Percentiles rank a stretch among this genome's conserved stretches.
Conservation (phyloP, 2,888 invertebrate species). For the Eupeodes luniger region DNA sequence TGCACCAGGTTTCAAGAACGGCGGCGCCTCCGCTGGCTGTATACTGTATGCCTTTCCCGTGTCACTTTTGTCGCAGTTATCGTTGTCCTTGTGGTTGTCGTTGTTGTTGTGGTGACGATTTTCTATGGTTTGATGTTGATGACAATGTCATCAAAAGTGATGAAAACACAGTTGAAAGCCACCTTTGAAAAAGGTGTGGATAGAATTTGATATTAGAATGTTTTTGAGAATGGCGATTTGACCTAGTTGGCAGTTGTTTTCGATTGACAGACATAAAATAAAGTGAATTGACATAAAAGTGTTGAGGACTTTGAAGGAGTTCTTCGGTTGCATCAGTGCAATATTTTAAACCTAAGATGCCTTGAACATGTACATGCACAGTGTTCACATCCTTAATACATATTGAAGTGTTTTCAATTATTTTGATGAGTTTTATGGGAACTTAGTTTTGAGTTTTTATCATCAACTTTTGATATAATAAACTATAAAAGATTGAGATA, state of each 20-base stretch:
- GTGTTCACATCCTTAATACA: too few relatives aligned
- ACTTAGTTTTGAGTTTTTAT: background rate
- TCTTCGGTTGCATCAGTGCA: background rate
- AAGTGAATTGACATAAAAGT: slow-evolving; percentile 5
- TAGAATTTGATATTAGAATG: slow-evolving; percentile 15
- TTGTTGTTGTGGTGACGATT: slow-evolving; percentile 22
- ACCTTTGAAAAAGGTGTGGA: slow-evolving; percentile 33
- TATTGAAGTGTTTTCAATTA: background rate
- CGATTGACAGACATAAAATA: slow-evolving; percentile 25
- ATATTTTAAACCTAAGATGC: background rate
- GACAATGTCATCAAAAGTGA: slow-evolving; percentile 24
- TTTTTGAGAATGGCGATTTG: slow-evolving; percentile 1
- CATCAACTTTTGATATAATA: too few relatives aligned
- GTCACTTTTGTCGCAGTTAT: too few relatives aligned
- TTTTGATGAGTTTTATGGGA: background rate
- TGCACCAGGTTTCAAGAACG: background rate
- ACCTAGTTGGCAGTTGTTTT: slow-evolving; percentile 22
- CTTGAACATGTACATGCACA: background rate
- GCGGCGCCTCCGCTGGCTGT: background rate
- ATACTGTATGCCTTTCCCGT: too few relatives aligned
- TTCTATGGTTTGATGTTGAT: slow-evolving; percentile 9
- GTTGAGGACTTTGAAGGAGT: background rate
- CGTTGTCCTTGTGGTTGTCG: background rate
- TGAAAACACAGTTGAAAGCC: slow-evolving; percentile 40
- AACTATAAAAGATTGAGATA: too few relatives aligned